Percentiles rank a stretch among this genome's conserved stretches.
Evolutionary conservation across 1,140 invertebrate species (phyloP).

Genomic region (Episyrphus balteatus): DNA sequence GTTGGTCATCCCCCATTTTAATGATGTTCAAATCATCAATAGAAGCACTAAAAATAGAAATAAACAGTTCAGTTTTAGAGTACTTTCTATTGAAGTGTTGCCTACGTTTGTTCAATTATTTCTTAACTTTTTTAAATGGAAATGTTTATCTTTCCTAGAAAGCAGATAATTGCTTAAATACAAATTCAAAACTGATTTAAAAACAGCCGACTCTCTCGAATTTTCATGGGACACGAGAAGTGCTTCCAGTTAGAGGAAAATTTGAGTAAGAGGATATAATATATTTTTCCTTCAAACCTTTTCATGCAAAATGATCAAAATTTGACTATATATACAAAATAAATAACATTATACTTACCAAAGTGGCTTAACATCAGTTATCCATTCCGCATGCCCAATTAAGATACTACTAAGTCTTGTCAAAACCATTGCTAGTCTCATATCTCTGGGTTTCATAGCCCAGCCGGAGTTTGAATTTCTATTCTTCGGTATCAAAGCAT

Average conservation of each 20-base stretch:
- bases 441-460: constrained; percentile 26
- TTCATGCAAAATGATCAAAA: background rate
- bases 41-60: constrained; percentile 3
- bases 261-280: background rate
- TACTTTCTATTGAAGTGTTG: background rate
- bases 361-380: constrained; percentile 8
- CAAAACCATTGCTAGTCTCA: constrained; percentile 23
- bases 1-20: constrained; percentile 8
- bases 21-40: constrained; percentile 14
- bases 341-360: constrained; percentile 2
- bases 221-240: too few relatives aligned
- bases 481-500: constrained; percentile 10
- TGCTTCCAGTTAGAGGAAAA: too few relatives aligned
- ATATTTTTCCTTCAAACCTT: background rate
- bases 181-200: too few relatives aligned
- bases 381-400: constrained; percentile 13
- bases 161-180: too few relatives aligned
- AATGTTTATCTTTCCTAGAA: too few relatives aligned
- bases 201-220: too few relatives aligned
- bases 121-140: background rate
- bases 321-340: background rate
- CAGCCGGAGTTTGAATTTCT: constrained; percentile 9
- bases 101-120: background rate
- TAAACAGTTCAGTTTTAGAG: background rate
- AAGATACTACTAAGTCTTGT: constrained; percentile 17